A percentile compares a stretch with the other conserved stretches of the same genome.
Conservation (phyloP, 1,140 invertebrate species). For the Hyles euphorbiae region DNA sequence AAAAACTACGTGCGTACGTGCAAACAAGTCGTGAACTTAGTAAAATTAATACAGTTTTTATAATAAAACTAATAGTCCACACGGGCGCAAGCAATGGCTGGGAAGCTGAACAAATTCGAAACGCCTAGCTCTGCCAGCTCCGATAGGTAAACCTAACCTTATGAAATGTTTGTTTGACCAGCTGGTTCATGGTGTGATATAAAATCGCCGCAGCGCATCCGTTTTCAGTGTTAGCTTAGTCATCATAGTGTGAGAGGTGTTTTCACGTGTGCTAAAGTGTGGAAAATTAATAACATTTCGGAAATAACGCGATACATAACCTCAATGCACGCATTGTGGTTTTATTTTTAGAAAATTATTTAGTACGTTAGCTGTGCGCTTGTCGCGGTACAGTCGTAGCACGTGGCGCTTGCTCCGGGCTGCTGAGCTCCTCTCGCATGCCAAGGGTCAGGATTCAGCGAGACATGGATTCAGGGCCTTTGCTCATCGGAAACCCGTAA, state of each 20-base stretch:
- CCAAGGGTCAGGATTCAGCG: conserved; percentile 29
- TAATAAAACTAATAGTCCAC: conserved; percentile 26
- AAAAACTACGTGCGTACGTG: conserved; percentile 42
- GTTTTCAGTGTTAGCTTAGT: conserved; percentile 44
- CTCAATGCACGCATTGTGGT: conserved; percentile 54
- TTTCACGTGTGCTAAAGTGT: conserved; percentile 39
- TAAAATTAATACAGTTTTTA: conserved; percentile 33
- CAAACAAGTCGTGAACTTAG: conserved; percentile 40
- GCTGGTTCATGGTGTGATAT: conserved; percentile 62
- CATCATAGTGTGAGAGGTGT: conserved; percentile 33
- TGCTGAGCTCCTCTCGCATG: conserved; percentile 23
- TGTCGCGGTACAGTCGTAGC: conserved; percentile 40
- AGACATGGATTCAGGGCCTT: conserved; percentile 46
- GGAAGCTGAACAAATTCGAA: conserved; percentile 82
- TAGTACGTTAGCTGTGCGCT: conserved; percentile 62
- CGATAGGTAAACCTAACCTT: conserved; percentile 81
- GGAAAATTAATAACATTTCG: conserved; percentile 15
- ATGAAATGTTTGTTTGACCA: conserved; percentile 61
- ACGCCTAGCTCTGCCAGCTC: conserved; percentile 89
- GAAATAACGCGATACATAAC: conserved; percentile 47
- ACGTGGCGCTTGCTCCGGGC: conserved; percentile 26
- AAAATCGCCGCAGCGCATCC: conserved; percentile 34
- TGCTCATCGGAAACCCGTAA: conserved; percentile 59
- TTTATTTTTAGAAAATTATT: conserved; percentile 72
- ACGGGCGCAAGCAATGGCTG: conserved; percentile 76